These are phyloP conservation scores for Deroptyus accipitrinus DNA, from an alignment of 2,113 vertebrate genomes.

Conservation along the genomic window DNA sequence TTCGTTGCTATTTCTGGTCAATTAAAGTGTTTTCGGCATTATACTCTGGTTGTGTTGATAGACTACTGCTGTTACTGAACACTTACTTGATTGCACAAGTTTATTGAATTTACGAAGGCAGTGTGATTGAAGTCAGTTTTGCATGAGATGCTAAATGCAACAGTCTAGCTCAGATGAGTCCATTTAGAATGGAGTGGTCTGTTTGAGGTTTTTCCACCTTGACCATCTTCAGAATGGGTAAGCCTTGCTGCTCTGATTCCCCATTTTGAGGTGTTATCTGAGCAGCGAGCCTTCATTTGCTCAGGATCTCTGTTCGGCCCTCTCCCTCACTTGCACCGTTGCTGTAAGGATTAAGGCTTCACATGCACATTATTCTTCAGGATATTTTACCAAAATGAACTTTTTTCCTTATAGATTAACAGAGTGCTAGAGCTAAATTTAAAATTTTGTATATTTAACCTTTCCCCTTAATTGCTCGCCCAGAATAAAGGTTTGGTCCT, in stretches of 20 bases:
- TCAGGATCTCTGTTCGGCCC: conserved; percentile 51
- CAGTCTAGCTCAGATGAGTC: not conserved
- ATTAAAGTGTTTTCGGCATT: not conserved
- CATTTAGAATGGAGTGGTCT: not conserved
- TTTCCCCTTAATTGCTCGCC: conserved; percentile 55
- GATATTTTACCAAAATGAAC: conserved; percentile 51
- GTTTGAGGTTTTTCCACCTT: not conserved
- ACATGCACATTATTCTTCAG: conserved; percentile 48
- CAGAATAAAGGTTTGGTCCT: conserved; percentile 56
- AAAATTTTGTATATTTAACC: conserved; percentile 45
- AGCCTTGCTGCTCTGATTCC: conserved; percentile 41
- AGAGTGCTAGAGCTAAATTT: conserved; percentile 10
- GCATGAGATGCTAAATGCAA: not conserved
- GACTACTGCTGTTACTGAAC: not conserved
- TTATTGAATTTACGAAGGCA: not conserved
- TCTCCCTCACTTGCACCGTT: conserved; percentile 52
- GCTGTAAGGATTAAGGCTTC: conserved; percentile 69
- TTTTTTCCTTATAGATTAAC: conserved; percentile 24
- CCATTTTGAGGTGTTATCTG: conserved; percentile 68
- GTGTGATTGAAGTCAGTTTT: not conserved
- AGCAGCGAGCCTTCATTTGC: conserved; percentile 67
- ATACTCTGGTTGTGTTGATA: conserved; percentile 8
- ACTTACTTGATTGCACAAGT: not conserved
- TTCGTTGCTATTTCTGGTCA: not conserved
- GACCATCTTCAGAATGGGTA: not conserved